Evolutionary conservation across 1,140 invertebrate species (phyloP).

Genomic region (Coenobita brevimanus): DNA sequence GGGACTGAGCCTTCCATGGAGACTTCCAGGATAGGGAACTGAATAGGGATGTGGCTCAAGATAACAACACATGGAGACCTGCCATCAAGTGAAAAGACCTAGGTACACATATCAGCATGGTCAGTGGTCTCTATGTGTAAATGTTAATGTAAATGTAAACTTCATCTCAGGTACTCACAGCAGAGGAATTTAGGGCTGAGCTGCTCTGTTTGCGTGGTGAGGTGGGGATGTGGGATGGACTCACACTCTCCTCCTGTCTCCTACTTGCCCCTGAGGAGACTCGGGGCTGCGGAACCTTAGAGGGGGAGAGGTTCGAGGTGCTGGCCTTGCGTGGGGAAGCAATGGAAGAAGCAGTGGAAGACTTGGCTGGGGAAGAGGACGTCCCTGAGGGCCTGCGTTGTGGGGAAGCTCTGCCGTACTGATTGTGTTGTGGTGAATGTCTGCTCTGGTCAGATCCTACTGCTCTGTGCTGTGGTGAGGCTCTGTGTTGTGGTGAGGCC

Average conservation of each 20-base stretch:
- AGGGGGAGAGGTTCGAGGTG: slow-evolving; percentile 14
- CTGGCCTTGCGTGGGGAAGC: slow-evolving; percentile 33
- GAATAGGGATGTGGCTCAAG: no score
- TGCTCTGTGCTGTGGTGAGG: not conserved
- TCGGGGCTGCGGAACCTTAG: slow-evolving; percentile 40
- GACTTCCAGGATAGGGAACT: no score
- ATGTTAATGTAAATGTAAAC: no score
- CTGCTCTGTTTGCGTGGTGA: slow-evolving; percentile 14
- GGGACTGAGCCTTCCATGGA: no score
- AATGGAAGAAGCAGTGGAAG: slow-evolving; percentile 37
- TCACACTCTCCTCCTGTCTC: slow-evolving; percentile 2
- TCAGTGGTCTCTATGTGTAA: no score
- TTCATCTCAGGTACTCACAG: slow-evolving; percentile 26
- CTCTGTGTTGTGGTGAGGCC: not conserved
- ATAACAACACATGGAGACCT: no score
- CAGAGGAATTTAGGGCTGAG: slow-evolving; percentile 30
- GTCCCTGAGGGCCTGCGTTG: not conserved
- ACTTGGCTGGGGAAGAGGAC: slow-evolving; percentile 19
- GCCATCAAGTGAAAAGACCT: no score
- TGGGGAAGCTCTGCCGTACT: not conserved
- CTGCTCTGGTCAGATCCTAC: not conserved
- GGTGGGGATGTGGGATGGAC: not conserved
- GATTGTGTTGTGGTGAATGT: slow-evolving; percentile 2
- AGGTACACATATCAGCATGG: no score
- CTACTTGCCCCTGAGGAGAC: slow-evolving; percentile 8